A percentile compares a stretch with the other conserved stretches of the same genome.
These are phyloP conservation scores for Charaxes varanes DNA, from an alignment of 1,140 invertebrate genomes.

Conservation along the genomic window DNA sequence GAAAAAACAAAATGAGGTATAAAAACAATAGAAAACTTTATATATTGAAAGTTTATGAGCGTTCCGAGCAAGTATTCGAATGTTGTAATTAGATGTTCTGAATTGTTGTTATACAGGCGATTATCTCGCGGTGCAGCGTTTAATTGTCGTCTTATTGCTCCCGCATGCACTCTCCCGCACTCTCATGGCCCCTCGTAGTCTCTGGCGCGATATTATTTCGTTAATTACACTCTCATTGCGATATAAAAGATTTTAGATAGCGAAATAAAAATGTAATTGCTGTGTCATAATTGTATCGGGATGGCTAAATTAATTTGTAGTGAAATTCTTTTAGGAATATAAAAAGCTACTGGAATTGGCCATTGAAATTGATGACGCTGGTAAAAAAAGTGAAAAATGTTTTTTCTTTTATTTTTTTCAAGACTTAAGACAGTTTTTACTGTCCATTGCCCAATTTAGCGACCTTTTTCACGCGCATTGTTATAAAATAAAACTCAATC, in stretches of 20 bases:
- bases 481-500: slow-evolving; percentile 38
- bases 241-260: slow-evolving; percentile 14
- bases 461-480: slow-evolving; percentile 6
- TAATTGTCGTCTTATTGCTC: slow-evolving; percentile 46
- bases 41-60: slow-evolving; percentile 12
- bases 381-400: no score
- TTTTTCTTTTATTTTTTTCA: no score
- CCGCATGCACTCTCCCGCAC: slow-evolving; percentile 31
- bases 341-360: no score
- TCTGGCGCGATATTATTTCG: slow-evolving; percentile 48
- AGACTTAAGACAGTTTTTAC: no score
- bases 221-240: slow-evolving; percentile 55
- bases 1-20: no score
- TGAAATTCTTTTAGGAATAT: no score
- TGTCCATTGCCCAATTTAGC: slow-evolving; percentile 9
- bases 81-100: slow-evolving; percentile 51
- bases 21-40: slow-evolving; percentile 1
- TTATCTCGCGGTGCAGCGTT: slow-evolving; percentile 46
- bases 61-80: slow-evolving; percentile 33
- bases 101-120: slow-evolving; percentile 53
- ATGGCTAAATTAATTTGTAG: slow-evolving; percentile 5
- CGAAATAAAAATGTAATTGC: no score
- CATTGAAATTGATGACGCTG: no score
- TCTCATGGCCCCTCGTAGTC: slow-evolving; percentile 35
- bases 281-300: neutral